Conservation (phyloP, 1,140 invertebrate genomes). For the Hyles euphorbiae region DNA sequence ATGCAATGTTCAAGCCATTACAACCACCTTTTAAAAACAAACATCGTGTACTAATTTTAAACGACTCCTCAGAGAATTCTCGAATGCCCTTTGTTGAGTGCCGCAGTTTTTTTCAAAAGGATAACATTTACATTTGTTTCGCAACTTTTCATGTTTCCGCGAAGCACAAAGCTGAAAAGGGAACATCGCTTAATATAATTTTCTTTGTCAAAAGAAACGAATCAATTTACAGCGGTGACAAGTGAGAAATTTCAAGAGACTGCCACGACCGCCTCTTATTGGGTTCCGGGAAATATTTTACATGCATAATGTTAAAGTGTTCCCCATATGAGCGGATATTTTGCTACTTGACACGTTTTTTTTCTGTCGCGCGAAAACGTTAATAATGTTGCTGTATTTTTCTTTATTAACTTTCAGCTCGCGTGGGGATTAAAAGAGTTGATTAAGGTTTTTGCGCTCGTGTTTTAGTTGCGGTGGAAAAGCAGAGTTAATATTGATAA, state of each 20-base stretch:
- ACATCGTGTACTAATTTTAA: conserved; percentile 5
- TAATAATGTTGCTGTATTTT: too few species aligned
- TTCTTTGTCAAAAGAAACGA: conserved; percentile 25
- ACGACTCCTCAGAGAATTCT: background rate
- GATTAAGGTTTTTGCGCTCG: too few species aligned
- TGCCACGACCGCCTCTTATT: conserved; percentile 28
- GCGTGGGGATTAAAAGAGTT: too few species aligned
- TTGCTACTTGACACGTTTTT: too few species aligned
- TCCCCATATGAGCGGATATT: background rate
- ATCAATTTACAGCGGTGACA: conserved; percentile 29
- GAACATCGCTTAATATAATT: conserved; percentile 29
- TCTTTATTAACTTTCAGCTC: too few species aligned
- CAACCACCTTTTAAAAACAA: conserved; percentile 7
- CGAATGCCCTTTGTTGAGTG: conserved; percentile 1
- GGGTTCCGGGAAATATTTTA: conserved; percentile 21
- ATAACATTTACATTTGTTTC: conserved; percentile 9
- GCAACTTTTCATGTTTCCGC: conserved; percentile 8
- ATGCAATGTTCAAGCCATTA: too few species aligned
- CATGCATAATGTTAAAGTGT: conserved; percentile 18
- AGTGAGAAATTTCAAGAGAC: conserved; percentile 28
- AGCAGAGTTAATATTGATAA: too few species aligned
- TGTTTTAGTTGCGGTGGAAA: too few species aligned
- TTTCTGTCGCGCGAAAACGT: too few species aligned
- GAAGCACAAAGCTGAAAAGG: conserved; percentile 11
- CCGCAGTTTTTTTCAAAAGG: background rate